Percentiles rank a stretch among this genome's conserved stretches.
Evolutionary conservation across 2,888 invertebrate genomes (phyloP).

Genomic region (Gastrophysa polygoni): DNA sequence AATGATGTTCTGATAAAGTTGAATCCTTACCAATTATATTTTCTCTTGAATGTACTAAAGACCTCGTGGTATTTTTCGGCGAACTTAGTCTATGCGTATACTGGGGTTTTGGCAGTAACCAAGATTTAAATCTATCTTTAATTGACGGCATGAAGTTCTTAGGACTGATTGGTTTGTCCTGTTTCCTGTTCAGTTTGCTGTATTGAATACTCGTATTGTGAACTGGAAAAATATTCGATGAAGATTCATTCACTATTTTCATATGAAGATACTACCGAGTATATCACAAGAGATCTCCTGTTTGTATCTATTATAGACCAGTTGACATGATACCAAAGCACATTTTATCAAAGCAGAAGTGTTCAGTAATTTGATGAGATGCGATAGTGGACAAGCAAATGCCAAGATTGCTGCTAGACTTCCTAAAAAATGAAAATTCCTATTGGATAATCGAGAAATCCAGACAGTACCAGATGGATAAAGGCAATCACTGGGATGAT

Average conservation of each 20-base stretch:
- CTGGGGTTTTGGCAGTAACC: conserved; percentile 42
- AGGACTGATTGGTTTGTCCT: conserved; percentile 18
- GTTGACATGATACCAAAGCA: conserved; percentile 47
- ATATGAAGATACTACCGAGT: conserved; percentile 36
- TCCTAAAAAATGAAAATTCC: too few species aligned
- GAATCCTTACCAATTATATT: conserved; percentile 22
- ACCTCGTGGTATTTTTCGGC: conserved; percentile 33
- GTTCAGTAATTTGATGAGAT: conserved; percentile 66
- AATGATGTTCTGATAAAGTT: too few species aligned
- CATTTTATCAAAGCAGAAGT: conserved; percentile 61
- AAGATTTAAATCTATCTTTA: conserved; percentile 40
- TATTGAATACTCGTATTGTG: conserved; percentile 48
- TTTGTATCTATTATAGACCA: conserved; percentile 62
- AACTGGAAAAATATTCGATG: conserved; percentile 37
- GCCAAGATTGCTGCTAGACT: conserved; percentile 68
- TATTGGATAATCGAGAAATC: too few species aligned
- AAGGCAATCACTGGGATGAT: too few species aligned
- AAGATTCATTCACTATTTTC: too few species aligned
- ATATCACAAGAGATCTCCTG: conserved; percentile 63
- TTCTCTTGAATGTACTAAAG: conserved; percentile 26
- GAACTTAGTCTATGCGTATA: conserved; percentile 42
- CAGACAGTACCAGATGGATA: neutral
- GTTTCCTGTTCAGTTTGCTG: conserved; percentile 47
- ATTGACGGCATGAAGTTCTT: conserved; percentile 21
- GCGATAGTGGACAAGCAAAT: conserved; percentile 67